Base-by-base conservation (phyloP, 1,140 invertebrate species). In the Eumeta japonica region DNA sequence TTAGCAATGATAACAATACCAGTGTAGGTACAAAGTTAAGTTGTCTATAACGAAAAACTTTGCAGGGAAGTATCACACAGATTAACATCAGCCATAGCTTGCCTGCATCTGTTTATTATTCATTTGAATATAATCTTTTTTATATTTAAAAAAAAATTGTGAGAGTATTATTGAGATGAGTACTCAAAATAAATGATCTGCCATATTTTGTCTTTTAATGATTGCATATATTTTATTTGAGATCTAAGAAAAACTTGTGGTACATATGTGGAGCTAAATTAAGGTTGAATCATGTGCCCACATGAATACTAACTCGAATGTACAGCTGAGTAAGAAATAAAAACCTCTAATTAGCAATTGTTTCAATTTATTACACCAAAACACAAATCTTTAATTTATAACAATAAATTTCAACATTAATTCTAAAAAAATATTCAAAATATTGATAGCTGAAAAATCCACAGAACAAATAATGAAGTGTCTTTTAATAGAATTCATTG, bases 251-350 rank as follows among this genome's bases (percentile, higher is more conserved):
- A 52, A 58, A 55, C 48, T 46, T 62, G 57, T 57, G 57, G 63
- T 56, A 58, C 52, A 53, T 68, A 71, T 62, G 59, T n/a, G n/a
- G n/a, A n/a, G n/a, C n/a, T n/a, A n/a, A n/a, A n/a, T 49, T 75
- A 75, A 75, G 71, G 62, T 70, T 63, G 54, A 64, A 71, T 70
- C 66, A 76, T 75, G 68, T 75, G 71, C 72, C 72, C 67, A 75
- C 73, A 72, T 67, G 61, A 75, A 72, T 75, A 75, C 72, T 77
- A 77, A 77, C 74, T 75, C 64, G 67, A 73, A 72, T 77, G 72
- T 77, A 77, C 74, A 77, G 74, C 71, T 74, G 75, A 67, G 63
- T 75, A 72, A 76, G 43, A 46, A 45, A 73, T 73, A 73, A 73
- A 73, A 55, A 71, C 61, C 59, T 73, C 64, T 67, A 65, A 73